A percentile compares a stretch with the other conserved stretches of the same genome.
These are phyloP conservation scores for Copidosoma aretas DNA, from an alignment of 2,888 invertebrate genomes.

Conservation along the genomic window DNA sequence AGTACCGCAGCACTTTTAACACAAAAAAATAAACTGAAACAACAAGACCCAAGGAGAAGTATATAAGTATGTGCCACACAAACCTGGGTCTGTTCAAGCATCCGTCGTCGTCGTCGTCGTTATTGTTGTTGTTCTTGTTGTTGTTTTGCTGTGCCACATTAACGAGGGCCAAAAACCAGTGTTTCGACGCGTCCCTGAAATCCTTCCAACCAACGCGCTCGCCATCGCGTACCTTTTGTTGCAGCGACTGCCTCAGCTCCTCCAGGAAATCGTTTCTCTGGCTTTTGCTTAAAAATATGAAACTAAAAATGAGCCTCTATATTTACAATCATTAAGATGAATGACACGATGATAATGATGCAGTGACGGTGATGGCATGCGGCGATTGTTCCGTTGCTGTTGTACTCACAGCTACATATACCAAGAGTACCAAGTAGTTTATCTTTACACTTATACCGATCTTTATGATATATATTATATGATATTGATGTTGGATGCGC, in stretches of 20 bases:
- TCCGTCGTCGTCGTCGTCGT: too few species aligned
- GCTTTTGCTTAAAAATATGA: conserved; percentile 34
- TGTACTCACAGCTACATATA: too few species aligned
- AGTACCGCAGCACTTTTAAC: background rate
- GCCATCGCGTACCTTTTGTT: conserved; percentile 14
- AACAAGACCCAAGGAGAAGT: background rate
- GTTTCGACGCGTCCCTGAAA: conserved; percentile 43
- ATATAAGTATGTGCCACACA: background rate
- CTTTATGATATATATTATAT: too few species aligned
- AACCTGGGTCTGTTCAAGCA: conserved; percentile 13
- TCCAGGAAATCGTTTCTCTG: conserved; percentile 29
- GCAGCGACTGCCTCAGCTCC: conserved; percentile 27
- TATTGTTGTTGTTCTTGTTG: conserved; percentile 41
- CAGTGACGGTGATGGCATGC: background rate
- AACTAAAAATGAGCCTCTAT: conserved; percentile 22
- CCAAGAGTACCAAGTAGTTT: too few species aligned
- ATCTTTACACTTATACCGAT: too few species aligned
- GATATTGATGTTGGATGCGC: too few species aligned
- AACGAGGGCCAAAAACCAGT: conserved; percentile 44
- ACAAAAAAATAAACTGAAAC: background rate
- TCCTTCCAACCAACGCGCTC: conserved; percentile 43
- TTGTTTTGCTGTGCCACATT: conserved; percentile 38
- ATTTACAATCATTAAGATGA: background rate
- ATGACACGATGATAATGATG: conserved; percentile 1
- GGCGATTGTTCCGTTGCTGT: too few species aligned